Conservation (phyloP, 2,797 vertebrate genomes). For the Picus viridis region DNA sequence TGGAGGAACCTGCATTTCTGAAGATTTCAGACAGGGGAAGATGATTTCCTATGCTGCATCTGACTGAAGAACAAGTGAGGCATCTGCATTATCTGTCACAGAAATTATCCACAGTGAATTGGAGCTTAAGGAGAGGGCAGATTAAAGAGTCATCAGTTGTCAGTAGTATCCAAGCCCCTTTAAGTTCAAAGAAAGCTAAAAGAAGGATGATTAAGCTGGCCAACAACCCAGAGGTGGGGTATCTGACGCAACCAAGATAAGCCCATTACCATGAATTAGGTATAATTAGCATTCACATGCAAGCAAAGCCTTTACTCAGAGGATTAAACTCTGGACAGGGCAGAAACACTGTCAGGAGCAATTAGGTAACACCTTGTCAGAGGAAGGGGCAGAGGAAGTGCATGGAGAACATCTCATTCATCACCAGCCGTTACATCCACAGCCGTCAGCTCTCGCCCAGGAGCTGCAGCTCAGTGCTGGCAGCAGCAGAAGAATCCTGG, state of each 20-base stretch:
- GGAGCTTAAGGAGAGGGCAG: conserved; percentile 12
- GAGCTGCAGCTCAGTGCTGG: background rate
- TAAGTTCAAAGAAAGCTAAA: conserved; percentile 26
- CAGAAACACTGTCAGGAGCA: conserved; percentile 34
- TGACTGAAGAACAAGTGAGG: background rate
- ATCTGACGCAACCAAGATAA: conserved; percentile 60
- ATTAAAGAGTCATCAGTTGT: conserved; percentile 45
- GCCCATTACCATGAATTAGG: conserved; percentile 14
- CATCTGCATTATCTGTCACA: background rate
- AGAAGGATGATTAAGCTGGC: conserved; percentile 38
- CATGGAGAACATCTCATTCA: background rate
- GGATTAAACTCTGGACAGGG: conserved; percentile 39
- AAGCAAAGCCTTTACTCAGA: conserved; percentile 28
- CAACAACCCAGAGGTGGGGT: conserved; percentile 25
- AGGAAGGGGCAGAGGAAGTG: conserved; percentile 7
- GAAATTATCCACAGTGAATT: conserved; percentile 32
- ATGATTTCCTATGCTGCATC: background rate
- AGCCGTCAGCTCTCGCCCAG: background rate
- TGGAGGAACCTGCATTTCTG: background rate
- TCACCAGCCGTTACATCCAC: background rate
- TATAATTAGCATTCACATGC: conserved; percentile 42
- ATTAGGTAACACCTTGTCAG: conserved; percentile 52
- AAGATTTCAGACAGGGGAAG: background rate
- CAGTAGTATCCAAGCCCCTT: conserved; percentile 6
- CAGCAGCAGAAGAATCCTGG: background rate